Percentiles rank a stretch among this genome's conserved stretches.
These are phyloP conservation scores for Hemicordylus capensis DNA, from an alignment of 2,113 vertebrate species.

Conservation along the genomic window DNA sequence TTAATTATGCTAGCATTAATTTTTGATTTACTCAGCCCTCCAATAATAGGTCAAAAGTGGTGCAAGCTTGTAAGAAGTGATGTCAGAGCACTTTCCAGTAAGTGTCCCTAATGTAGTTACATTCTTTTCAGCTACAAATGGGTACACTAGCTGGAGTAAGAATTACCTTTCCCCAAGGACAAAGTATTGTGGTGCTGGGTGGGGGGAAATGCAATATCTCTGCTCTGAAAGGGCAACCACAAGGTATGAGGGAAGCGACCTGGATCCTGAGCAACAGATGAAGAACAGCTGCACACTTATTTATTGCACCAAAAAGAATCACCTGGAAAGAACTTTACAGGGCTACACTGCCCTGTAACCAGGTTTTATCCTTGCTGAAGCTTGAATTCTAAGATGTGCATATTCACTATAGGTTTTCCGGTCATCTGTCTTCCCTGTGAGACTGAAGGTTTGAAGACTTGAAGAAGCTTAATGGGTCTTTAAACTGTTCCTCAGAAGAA, in stretches of 20 bases:
- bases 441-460: slow-evolving; percentile 20
- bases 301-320: not conserved
- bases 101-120: not conserved
- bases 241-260: not conserved
- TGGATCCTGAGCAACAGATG: not conserved
- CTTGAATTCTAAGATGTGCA: slow-evolving; percentile 20
- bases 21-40: not conserved
- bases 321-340: not conserved
- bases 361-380: not conserved
- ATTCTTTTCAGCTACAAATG: not conserved
- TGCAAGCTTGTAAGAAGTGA: not conserved
- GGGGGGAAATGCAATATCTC: not conserved
- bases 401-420: not conserved
- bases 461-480: slow-evolving; percentile 32
- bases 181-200: too few relatives aligned
- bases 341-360: slow-evolving; percentile 37
- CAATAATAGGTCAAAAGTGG: not conserved
- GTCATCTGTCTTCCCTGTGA: slow-evolving; percentile 32
- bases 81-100: not conserved
- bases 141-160: not conserved
- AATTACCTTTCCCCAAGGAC: not conserved
- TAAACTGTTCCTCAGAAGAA: not conserved
- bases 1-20: not conserved
- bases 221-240: not conserved
- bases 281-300: not conserved